These are phyloP conservation scores for Esox masquinongy DNA, from an alignment of 2,797 vertebrate species.

Conservation along the genomic window DNA sequence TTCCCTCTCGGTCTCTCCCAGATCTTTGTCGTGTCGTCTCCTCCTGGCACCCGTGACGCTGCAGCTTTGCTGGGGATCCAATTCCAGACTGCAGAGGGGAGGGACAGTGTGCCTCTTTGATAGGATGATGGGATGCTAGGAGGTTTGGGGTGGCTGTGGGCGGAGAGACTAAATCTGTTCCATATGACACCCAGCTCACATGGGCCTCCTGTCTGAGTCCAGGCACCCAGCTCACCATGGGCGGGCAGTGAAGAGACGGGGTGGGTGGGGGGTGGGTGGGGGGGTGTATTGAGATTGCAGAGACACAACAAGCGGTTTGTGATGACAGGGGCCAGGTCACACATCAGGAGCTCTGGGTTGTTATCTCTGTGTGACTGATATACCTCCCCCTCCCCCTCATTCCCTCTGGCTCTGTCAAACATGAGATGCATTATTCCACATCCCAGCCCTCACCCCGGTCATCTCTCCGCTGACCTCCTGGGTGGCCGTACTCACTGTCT, in stretches of 20 bases:
- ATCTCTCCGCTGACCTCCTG: slow-evolving; percentile 51
- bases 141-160: neutral
- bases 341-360: slow-evolving; percentile 38
- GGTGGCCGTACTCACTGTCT: slow-evolving; percentile 70
- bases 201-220: slow-evolving; percentile 71
- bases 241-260: slow-evolving; percentile 35
- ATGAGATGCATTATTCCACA: neutral
- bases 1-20: slow-evolving; percentile 23
- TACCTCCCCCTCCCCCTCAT: slow-evolving; percentile 2
- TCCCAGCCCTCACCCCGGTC: neutral
- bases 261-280: slow-evolving; percentile 33
- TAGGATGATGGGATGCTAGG: slow-evolving; percentile 69
- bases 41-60: slow-evolving; percentile 74
- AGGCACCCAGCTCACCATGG: slow-evolving; percentile 47
- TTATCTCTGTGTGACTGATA: slow-evolving; percentile 7
- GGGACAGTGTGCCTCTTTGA: slow-evolving; percentile 70
- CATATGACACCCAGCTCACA: slow-evolving; percentile 92
- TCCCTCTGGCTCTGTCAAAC: neutral
- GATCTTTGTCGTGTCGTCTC: slow-evolving; percentile 52
- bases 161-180: slow-evolving; percentile 87
- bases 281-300: slow-evolving; percentile 50
- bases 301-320: slow-evolving; percentile 67
- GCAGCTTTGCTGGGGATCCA: slow-evolving; percentile 71
- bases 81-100: slow-evolving; percentile 5
- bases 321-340: slow-evolving; percentile 65